Evolutionary conservation across 2,888 invertebrate species (phyloP), one percentile per base, ranked within the genome.

Genomic region (Alloscopus bannaensis): DNA sequence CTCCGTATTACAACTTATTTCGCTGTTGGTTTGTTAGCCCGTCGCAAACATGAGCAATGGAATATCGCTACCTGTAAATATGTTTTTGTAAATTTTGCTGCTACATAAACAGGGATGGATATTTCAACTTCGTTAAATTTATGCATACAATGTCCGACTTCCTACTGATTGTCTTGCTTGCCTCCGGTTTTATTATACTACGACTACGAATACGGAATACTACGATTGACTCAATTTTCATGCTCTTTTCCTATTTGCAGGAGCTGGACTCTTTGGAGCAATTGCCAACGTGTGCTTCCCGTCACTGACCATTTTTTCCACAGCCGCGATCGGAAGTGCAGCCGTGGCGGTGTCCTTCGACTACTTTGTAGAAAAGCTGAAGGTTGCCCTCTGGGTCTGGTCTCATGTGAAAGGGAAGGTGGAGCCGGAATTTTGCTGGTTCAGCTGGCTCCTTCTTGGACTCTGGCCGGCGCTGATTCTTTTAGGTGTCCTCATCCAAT

Each of bases 261-360:
- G 84, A 81, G 71, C 72, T 79, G 82, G 83, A 36, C 83, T 84
- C 40, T 84, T 84, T 81, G 84, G 81, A 24, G 84, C 82, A n/a
- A 82, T 84, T 18, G 62, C 83, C n/a, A 85, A 85, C 62, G 84
- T 85, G 11, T 85, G 85, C 66, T 85, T 82, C 64, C 84, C 85
- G 13, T 83, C 83, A 80, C 88, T 94, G 83, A 94, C 94, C 47
- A 92, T 94, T 86, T 88, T 94, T 76, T 93, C 93, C 40, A 94
- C 94, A 16, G 91, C 92, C 84, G 90, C 94, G n/a, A 93, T 94
- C 85, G 94, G 94, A 26, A 93, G 93, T 22, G 93, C 93, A 6
- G 91, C 94, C 72, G 90, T 94, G 84, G 91, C 93, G 11, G 91
- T 91, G 16, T 91, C 93, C 2, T 89, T 93, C 73, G 94, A 94